These are phyloP conservation scores for Columbina picui DNA, from an alignment of 2,113 vertebrate species.

Conservation along the genomic window DNA sequence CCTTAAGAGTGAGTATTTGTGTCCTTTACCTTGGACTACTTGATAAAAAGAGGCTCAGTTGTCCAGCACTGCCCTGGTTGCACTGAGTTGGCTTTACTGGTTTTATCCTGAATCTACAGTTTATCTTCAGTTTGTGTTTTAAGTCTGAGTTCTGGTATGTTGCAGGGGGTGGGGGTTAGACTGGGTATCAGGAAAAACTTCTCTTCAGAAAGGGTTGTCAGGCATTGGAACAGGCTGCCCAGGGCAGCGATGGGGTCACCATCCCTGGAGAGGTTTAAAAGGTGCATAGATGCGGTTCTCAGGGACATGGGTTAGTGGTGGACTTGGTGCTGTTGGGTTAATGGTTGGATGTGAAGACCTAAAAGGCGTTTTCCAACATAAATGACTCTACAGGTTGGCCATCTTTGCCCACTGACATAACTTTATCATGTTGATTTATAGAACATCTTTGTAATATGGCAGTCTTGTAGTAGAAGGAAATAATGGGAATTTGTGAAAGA, in stretches of 20 bases:
- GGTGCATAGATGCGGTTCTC: too few relatives aligned
- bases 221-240: too few relatives aligned
- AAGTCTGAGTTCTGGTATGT: background rate
- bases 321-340: too few relatives aligned
- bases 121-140: background rate
- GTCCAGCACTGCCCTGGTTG: rapidly evolving
- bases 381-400: too few relatives aligned
- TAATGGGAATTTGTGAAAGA: background rate
- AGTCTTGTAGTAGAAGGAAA: background rate
- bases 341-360: too few relatives aligned
- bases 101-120: rapidly evolving
- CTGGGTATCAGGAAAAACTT: too few relatives aligned
- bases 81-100: background rate
- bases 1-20: rapidly evolving
- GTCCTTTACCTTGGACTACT: background rate
- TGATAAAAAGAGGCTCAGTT: rapidly evolving
- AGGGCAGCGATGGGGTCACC: too few relatives aligned
- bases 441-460: background rate
- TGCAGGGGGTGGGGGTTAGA: too few relatives aligned
- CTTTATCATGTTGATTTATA: background rate
- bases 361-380: too few relatives aligned
- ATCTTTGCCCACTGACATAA: background rate
- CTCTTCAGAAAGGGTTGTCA: too few relatives aligned
- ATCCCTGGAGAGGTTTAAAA: too few relatives aligned
- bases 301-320: too few relatives aligned